phyloP scores from a whole-genome alignment of 2,797 vertebrate species.

The Sorex maritimensis region DNA sequence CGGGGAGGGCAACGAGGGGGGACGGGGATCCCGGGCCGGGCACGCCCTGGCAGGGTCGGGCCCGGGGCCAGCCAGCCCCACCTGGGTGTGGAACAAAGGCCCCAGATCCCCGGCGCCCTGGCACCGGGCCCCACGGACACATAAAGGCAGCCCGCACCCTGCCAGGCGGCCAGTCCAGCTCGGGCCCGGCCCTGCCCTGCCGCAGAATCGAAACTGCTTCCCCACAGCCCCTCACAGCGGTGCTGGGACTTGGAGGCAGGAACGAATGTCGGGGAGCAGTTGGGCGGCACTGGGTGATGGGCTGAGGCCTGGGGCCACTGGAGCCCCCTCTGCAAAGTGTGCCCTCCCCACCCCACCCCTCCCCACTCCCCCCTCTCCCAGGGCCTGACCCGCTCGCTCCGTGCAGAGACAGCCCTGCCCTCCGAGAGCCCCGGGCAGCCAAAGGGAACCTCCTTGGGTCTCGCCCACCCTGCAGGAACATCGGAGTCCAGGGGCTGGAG shows the following conservation, averaged over 20 bases:
- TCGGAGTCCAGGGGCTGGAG: too few species aligned
- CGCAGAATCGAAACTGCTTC: constrained; percentile 57
- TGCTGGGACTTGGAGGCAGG: not conserved
- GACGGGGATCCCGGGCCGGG: not conserved
- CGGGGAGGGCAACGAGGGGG: not conserved
- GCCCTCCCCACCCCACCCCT: accelerated
- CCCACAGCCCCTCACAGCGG: not conserved
- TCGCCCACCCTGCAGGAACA: not conserved
- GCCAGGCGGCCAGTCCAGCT: not conserved
- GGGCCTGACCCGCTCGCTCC: not conserved
- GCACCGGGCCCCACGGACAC: not conserved
- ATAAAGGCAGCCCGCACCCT: not conserved
- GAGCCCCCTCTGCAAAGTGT: too few species aligned
- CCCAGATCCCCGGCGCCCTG: not conserved
- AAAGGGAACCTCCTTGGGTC: not conserved
- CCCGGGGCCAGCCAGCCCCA: constrained; percentile 37
- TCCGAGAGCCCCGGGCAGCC: not conserved
- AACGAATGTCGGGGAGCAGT: too few species aligned
- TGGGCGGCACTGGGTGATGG: too few species aligned
- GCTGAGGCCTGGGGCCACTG: too few species aligned
- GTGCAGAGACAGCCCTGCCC: not conserved
- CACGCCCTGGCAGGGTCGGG: not conserved
- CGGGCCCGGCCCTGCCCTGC: not conserved
- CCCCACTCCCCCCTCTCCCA: too few species aligned
- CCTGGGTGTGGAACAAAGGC: constrained; percentile 65